Evolutionary conservation across 2,888 invertebrate genomes (phyloP), one percentile per base, ranked within the genome.

Genomic region (Agrotis segetum): DNA sequence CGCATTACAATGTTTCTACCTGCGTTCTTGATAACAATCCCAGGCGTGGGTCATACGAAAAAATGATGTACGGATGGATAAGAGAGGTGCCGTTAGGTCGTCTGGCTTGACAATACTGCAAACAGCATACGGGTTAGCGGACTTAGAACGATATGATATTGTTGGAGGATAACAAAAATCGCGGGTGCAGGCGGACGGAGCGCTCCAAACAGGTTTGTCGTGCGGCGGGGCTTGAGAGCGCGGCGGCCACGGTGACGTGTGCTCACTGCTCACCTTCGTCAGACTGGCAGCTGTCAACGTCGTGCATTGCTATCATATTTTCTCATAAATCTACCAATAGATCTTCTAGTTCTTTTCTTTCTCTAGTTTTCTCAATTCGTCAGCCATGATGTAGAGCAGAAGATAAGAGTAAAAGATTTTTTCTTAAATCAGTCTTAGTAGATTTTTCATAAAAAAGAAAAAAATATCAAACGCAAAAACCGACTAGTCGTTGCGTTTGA

Each of bases 31-130:
- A 90, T 92, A 90, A 90, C 87, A 89, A 91, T 90, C 90, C 90
- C 69, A 76, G 64, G 74, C 68, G 88, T 85, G 89, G 89, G 88
- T 87, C 89, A 87, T 89, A 90, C 88, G 89, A 90, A 92, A 92
- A 90, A 89, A 87, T 89, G 93, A 94, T 94, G 90, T 88, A 92
- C 91, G 92, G 89, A 90, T 90, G 92, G 95, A 94, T 94, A 94
- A 92, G 85, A 77, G 79, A 87, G 90, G 88, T 95, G 89, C 96
- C 96, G 96, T 96, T 95, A 95, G 89, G 85, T 90, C 85, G 95
- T 93, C 94, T 94, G 93, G 90, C 90, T 89, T 89, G 90, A 94
- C 93, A 93, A 94, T 94, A 85, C 88, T 83, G 74, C 70, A 81
- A 77, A 86, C 86, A 88, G 84, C 83, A 81, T 85, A 90, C 89